Conservation (phyloP, 2,113 vertebrate genomes). For the Hiodon alosoides region DNA sequence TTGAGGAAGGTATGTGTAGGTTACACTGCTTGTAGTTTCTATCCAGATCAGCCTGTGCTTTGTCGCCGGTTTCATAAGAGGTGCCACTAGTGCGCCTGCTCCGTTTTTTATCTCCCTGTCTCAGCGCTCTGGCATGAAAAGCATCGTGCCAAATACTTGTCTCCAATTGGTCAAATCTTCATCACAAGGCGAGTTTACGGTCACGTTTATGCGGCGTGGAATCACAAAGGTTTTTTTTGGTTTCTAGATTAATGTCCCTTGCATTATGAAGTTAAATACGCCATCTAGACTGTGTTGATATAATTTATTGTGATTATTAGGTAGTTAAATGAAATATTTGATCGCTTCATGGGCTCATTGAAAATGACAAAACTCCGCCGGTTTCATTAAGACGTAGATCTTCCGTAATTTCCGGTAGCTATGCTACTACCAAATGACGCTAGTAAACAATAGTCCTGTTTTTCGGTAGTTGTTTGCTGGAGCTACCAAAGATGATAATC, state of each 20-base stretch:
- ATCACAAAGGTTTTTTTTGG: background rate
- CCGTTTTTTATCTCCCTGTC: background rate
- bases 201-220: slow-evolving; percentile 46
- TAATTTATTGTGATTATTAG: background rate
- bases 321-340: too few species aligned
- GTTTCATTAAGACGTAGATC: too few species aligned
- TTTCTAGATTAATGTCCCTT: background rate
- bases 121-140: background rate
- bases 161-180: slow-evolving; percentile 24
- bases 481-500: too few species aligned
- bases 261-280: background rate
- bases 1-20: background rate
- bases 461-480: too few species aligned
- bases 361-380: too few species aligned
- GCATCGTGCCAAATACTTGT: slow-evolving; percentile 8
- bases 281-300: background rate
- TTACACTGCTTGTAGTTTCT: background rate
- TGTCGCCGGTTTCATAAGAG: slow-evolving; percentile 34
- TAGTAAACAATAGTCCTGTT: too few species aligned
- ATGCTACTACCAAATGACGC: too few species aligned
- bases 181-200: slow-evolving; percentile 20
- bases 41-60: background rate
- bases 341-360: too few species aligned
- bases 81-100: slow-evolving; percentile 32
- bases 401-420: too few species aligned